Evolutionary conservation across 2,113 vertebrate genomes (phyloP).

Genomic region (Accipiter cooperii): DNA sequence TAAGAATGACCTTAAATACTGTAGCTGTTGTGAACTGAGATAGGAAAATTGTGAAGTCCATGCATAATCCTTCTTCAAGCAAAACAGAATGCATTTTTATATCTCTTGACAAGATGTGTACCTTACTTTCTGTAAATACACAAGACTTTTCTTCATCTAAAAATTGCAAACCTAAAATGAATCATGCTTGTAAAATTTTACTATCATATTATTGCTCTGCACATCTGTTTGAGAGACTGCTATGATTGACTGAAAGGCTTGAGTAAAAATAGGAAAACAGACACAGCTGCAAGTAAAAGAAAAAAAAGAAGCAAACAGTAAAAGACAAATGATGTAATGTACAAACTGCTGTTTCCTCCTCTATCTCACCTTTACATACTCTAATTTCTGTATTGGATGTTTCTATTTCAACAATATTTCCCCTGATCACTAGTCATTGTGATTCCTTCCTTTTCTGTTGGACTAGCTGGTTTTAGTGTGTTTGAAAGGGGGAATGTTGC

Average conservation of each 20-base stretch:
- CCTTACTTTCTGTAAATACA: conserved; percentile 40
- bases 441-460: neutral
- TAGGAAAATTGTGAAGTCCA: neutral
- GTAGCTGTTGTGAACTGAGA: neutral
- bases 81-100: conserved; percentile 17
- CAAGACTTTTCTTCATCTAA: conserved; percentile 20
- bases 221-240: conserved; percentile 41
- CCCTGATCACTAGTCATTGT: neutral
- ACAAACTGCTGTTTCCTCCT: neutral
- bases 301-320: neutral
- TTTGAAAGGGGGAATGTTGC: neutral
- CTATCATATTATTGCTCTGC: conserved; percentile 6
- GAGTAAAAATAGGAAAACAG: conserved; percentile 46
- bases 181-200: conserved; percentile 39
- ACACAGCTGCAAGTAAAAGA: conserved; percentile 22
- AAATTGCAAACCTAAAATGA: conserved; percentile 26
- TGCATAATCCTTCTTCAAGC: neutral
- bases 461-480: neutral
- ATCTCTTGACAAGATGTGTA: neutral
- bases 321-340: neutral
- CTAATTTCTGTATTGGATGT: neutral
- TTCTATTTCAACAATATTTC: neutral
- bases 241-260: conserved; percentile 4
- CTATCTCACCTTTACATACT: neutral
- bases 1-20: neutral